Evolutionary conservation across 1,140 invertebrate species (phyloP).

Genomic region (Popillia japonica): DNA sequence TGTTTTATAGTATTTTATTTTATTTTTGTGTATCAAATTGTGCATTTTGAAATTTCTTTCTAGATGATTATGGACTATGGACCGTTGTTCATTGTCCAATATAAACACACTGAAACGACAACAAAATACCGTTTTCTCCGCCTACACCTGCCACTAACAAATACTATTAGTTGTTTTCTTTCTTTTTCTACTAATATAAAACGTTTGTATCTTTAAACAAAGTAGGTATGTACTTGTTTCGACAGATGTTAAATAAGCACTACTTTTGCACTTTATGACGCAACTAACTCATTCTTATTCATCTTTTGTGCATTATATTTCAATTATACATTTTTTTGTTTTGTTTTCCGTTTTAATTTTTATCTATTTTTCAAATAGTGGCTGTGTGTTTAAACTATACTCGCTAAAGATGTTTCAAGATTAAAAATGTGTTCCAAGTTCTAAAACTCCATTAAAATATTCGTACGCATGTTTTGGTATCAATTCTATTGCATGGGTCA

Average conservation of each 20-base stretch:
- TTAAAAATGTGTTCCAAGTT: slow-evolving; percentile 24
- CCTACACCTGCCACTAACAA: slow-evolving; percentile 38
- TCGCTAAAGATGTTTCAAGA: background rate
- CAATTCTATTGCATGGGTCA: background rate
- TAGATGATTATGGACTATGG: slow-evolving; percentile 38
- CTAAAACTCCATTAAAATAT: background rate
- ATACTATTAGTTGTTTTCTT: slow-evolving; percentile 39
- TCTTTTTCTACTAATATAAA: slow-evolving; percentile 39
- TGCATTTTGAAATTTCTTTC: slow-evolving; percentile 30
- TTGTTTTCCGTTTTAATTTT: background rate
- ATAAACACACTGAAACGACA: slow-evolving; percentile 38
- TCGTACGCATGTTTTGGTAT: background rate
- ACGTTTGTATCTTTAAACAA: slow-evolving; percentile 16
- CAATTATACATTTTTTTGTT: background rate
- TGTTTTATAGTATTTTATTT: background rate
- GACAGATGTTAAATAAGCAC: slow-evolving; percentile 23
- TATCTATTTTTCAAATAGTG: background rate
- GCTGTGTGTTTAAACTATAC: background rate
- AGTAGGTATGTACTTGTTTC: slow-evolving; percentile 36
- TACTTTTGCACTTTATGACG: background rate
- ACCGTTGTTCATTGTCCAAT: slow-evolving; percentile 25
- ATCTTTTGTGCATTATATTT: background rate
- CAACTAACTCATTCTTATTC: background rate
- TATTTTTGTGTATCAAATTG: background rate
- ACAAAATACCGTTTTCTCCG: slow-evolving; percentile 23